Base-by-base conservation (phyloP, 2,113 vertebrate genomes). In the Oenanthe oenanthe region DNA sequence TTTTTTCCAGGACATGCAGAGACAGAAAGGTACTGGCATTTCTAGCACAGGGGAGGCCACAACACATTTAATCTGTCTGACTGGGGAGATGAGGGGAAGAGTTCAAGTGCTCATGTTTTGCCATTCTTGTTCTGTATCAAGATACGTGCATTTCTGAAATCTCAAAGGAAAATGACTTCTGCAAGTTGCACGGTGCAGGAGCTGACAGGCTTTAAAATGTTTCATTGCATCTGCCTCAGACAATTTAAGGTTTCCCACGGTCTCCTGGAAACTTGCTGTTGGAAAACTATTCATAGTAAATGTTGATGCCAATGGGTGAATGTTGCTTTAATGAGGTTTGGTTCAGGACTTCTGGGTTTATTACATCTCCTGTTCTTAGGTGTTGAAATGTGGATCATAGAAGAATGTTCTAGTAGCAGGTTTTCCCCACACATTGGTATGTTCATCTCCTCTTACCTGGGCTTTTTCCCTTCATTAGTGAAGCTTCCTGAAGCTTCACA, bases 111-210 rank as follows among this genome's bases (percentile, higher is more conserved):
- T 88, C 2, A 0, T 67, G 78, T 93, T 92, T 83, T 88, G 65
- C 50, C 70, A 16, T 93, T 93, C 89, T 73, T 53, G 45, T 79
- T 89, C 70, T 82, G 42, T 54, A 85, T 61, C 65, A 63, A 87
- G 83, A 88, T 70, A 74, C 86, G 42, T 72, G 66, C 70, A 50
- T 88, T 93, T 94, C 82, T 92, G 66, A 92, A 94, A 90, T 75
- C 96, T 93, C 87, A 92, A 67, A 92, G 85, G 92, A 86, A 86
- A 66, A 66, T 71, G 7, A 36, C 82, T 96, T 88, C 47, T 79
- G 26, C 70, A 93, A 92, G 36, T 51, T 47, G 13, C 34, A 9
- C 57, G 57, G 65, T 63, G 67, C 90, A 93, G 92, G 56, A 93
- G 88, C 21, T 90, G 93, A 94, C 85, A 88, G 89, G 82, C 75